phyloP scores from a whole-genome alignment of 1,140 invertebrate genomes.

The Drosophila serrata region DNA sequence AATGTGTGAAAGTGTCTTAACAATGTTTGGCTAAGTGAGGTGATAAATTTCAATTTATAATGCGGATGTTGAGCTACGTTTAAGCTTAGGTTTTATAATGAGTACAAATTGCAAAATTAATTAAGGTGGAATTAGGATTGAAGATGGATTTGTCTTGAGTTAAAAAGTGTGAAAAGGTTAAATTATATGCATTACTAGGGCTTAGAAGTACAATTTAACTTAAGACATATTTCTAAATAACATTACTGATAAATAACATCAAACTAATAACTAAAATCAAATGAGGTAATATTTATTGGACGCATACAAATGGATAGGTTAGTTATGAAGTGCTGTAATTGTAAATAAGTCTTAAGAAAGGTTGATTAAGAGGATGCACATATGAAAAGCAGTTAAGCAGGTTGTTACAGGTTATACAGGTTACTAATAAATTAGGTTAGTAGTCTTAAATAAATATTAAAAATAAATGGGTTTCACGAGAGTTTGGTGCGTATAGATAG shows the following conservation, averaged over 20 bases:
- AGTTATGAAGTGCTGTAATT: slow-evolving; percentile 1
- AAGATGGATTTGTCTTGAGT: background rate
- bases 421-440: background rate
- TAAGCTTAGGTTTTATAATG: slow-evolving; percentile 7
- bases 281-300: background rate
- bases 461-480: background rate
- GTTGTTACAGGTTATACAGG: background rate
- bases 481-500: background rate
- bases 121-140: background rate
- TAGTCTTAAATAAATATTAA: background rate
- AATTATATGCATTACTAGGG: no score
- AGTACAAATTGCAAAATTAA: slow-evolving; percentile 5
- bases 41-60: slow-evolving; percentile 11
- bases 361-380: background rate
- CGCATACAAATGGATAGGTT: background rate
- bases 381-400: background rate
- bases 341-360: background rate
- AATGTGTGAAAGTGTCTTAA: slow-evolving; percentile 7
- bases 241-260: background rate
- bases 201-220: background rate
- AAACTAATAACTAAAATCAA: background rate
- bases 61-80: background rate
- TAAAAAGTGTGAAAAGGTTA: background rate
- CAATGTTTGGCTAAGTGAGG: slow-evolving; percentile 6
- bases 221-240: background rate